Percentiles rank a stretch among this genome's conserved stretches.
Conservation (phyloP, 1,140 invertebrate genomes). For the Bombus cullumanus region DNA sequence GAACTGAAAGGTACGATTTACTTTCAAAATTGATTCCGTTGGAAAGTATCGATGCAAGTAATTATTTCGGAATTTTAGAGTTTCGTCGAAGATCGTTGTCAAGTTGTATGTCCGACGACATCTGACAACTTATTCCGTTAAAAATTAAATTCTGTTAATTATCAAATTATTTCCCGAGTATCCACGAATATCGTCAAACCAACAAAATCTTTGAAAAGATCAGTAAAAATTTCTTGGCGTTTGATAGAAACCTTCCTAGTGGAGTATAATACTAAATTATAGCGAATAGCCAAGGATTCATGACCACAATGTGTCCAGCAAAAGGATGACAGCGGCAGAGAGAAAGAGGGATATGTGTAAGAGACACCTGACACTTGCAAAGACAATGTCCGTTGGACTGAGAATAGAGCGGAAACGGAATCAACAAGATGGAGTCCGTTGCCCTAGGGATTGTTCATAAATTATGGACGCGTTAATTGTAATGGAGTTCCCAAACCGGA, state of each 20-base stretch:
- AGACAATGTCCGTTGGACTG: slow-evolving; percentile 14
- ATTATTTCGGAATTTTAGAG: no score
- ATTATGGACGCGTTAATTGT: slow-evolving; percentile 72
- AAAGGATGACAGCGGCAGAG: not conserved
- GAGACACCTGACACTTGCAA: slow-evolving; percentile 14
- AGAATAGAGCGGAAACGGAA: slow-evolving; percentile 3
- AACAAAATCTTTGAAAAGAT: not conserved
- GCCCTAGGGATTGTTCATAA: slow-evolving; percentile 69
- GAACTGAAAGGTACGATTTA: no score
- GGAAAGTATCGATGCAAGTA: no score
- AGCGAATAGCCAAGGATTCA: not conserved
- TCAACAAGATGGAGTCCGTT: slow-evolving; percentile 28
- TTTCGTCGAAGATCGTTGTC: no score
- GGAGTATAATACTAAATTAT: no score
- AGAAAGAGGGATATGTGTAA: not conserved
- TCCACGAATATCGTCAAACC: no score
- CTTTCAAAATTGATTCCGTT: no score
- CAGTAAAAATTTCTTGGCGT: not conserved
- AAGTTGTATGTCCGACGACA: accelerated
- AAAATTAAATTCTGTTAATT: no score
- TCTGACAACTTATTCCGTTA: no score
- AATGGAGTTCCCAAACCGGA: slow-evolving; percentile 61
- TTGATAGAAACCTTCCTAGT: not conserved
- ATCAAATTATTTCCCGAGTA: no score
- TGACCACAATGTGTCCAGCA: slow-evolving; percentile 19